Conservation (phyloP, 64 coral and sea anemone species). For the Anthopleura sola region DNA sequence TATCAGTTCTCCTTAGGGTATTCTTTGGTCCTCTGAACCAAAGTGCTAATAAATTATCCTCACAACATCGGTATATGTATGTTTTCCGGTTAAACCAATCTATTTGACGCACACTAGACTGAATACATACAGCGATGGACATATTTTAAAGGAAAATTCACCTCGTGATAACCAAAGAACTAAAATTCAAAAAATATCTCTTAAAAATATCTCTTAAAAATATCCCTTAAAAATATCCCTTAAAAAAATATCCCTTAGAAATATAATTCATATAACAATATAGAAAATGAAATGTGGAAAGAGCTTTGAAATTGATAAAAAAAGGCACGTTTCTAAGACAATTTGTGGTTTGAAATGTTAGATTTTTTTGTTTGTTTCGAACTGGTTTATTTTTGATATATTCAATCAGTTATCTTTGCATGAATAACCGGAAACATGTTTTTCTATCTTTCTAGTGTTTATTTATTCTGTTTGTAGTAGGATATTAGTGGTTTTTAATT, state of each 20-base stretch:
- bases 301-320: too few species aligned
- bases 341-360: neutral
- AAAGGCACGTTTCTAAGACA: neutral
- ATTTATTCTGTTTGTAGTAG: neutral
- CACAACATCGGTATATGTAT: too few species aligned
- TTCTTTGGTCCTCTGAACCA: neutral
- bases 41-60: neutral
- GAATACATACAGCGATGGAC: too few species aligned
- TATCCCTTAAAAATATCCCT: too few species aligned
- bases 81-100: neutral
- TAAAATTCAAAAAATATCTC: too few species aligned
- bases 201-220: too few species aligned
- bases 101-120: neutral
- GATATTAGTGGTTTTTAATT: neutral
- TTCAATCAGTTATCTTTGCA: neutral
- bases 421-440: neutral
- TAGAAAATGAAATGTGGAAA: too few species aligned
- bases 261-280: too few species aligned
- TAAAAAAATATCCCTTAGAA: too few species aligned
- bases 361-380: neutral
- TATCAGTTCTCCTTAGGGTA: neutral
- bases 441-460: neutral
- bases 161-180: too few species aligned
- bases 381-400: neutral
- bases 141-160: too few species aligned